Evolutionary conservation across 2,888 invertebrate species (phyloP).

Genomic region (Ornithoptera alexandrae): DNA sequence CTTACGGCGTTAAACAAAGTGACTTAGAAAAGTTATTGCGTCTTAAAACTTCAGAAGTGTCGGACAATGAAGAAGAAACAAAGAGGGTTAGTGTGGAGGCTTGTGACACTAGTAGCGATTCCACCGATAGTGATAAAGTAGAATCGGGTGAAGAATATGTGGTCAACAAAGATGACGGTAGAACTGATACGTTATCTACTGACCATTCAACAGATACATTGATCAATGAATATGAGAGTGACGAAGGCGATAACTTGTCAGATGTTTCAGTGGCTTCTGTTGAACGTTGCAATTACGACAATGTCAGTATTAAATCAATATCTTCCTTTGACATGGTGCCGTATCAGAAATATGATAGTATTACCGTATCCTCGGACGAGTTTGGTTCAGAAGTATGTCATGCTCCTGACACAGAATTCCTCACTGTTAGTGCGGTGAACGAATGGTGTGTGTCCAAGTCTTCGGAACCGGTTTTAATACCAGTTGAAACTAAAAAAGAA

Average conservation of each 20-base stretch:
- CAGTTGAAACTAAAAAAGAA: constrained; percentile 74
- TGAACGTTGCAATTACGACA: constrained; percentile 70
- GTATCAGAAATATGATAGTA: constrained; percentile 74
- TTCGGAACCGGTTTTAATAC: constrained; percentile 64
- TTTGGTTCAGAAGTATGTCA: constrained; percentile 76
- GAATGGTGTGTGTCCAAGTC: constrained; percentile 75
- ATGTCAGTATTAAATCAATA: constrained; percentile 76
- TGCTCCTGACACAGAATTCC: constrained; percentile 70
- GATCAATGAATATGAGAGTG: constrained; percentile 70
- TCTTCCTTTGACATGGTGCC: constrained; percentile 76
- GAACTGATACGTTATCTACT: constrained; percentile 64
- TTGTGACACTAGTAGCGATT: constrained; percentile 51
- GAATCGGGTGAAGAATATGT: constrained; percentile 60
- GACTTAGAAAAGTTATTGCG: constrained; percentile 70
- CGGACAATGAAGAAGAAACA: constrained; percentile 64
- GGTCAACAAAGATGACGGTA: constrained; percentile 61
- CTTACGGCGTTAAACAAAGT: constrained; percentile 72
- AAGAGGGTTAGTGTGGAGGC: constrained; percentile 39
- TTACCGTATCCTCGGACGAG: constrained; percentile 76
- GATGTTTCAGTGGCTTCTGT: constrained; percentile 60
- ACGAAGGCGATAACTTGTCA: constrained; percentile 61
- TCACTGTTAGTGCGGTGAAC: constrained; percentile 77
- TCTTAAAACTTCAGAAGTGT: constrained; percentile 65
- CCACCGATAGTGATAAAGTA: constrained; percentile 57
- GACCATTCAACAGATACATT: constrained; percentile 74